Evolutionary conservation across 2,113 vertebrate species (phyloP).

Genomic region (Seriola aureovittata): DNA sequence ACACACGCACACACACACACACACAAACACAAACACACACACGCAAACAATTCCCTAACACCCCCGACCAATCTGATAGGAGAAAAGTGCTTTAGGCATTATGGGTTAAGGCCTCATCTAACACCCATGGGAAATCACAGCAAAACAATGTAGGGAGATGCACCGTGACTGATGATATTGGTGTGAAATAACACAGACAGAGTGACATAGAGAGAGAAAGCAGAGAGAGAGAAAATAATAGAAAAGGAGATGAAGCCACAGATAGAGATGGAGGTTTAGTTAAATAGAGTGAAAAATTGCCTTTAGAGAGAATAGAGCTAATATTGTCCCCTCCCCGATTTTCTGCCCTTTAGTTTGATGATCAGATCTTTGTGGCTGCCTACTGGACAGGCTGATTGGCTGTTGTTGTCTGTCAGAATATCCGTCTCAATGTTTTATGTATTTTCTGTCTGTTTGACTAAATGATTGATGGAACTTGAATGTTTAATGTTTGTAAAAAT

Average conservation of each 20-base stretch:
- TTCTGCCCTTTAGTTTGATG: conserved; percentile 40
- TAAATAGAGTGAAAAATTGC: conserved; percentile 65
- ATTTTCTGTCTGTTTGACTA: conserved; percentile 10
- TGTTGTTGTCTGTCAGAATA: conserved; percentile 1
- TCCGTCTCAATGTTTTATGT: conserved; percentile 7
- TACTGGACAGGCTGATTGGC: background rate
- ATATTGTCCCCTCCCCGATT: conserved; percentile 37
- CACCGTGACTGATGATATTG: conserved; percentile 79
- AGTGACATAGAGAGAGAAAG: conserved; percentile 18
- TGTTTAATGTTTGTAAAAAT: conserved; percentile 18
- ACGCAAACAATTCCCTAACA: conserved; percentile 48
- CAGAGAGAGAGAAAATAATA: conserved; percentile 43
- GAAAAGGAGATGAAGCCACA: conserved; percentile 28
- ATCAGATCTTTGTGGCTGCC: conserved; percentile 31
- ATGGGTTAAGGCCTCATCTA: conserved; percentile 75
- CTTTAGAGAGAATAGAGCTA: conserved; percentile 48
- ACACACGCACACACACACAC: conserved; percentile 31
- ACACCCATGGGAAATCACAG: conserved; percentile 79
- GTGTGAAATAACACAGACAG: conserved; percentile 68
- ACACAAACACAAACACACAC: conserved; percentile 21
- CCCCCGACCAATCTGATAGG: conserved; percentile 68
- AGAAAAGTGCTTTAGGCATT: conserved; percentile 71
- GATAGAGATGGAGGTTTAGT: conserved; percentile 43
- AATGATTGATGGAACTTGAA: background rate
- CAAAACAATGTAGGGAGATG: conserved; percentile 77